These are phyloP conservation scores for Endomychus coccineus DNA, from an alignment of 2,888 invertebrate genomes.

Conservation along the genomic window DNA sequence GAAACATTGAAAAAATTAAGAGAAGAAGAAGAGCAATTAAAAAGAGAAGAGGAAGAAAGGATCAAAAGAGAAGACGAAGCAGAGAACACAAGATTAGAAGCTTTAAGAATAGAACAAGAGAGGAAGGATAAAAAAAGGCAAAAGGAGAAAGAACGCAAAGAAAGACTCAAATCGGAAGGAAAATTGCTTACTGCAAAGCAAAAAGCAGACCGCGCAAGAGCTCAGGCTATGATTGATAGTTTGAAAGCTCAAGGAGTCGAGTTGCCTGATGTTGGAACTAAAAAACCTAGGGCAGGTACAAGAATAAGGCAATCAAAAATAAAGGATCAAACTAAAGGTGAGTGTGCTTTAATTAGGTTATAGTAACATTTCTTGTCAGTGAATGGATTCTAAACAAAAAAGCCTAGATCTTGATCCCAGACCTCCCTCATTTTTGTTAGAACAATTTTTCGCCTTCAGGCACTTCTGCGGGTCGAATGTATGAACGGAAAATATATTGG, in stretches of 20 bases:
- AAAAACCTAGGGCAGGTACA: conserved; percentile 59
- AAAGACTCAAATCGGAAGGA: conserved; percentile 92
- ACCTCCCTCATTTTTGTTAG: too few relatives aligned
- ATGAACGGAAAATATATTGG: too few relatives aligned
- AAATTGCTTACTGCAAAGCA: conserved; percentile 90
- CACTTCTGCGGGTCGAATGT: too few relatives aligned
- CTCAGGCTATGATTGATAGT: conserved; percentile 81
- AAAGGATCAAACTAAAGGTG: conserved; percentile 45
- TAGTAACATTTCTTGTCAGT: too few relatives aligned
- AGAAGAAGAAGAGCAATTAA: conserved; percentile 77
- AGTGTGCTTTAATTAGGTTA: too few relatives aligned
- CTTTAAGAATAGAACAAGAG: conserved; percentile 76
- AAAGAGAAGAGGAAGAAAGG: conserved; percentile 74
- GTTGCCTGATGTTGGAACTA: conserved; percentile 65
- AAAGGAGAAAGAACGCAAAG: conserved; percentile 88
- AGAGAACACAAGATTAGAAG: conserved; percentile 66
- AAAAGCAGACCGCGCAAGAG: conserved; percentile 81
- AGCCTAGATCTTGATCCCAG: too few relatives aligned
- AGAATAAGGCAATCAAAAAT: conserved; percentile 66
- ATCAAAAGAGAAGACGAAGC: conserved; percentile 77
- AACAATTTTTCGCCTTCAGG: too few relatives aligned
- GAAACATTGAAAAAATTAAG: conserved; percentile 81
- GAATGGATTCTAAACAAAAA: too few relatives aligned
- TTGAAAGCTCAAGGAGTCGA: conserved; percentile 83
- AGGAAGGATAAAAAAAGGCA: conserved; percentile 82